Evolutionary conservation across 2,888 invertebrate genomes (phyloP).

Genomic region (Flexamia atlantica): DNA sequence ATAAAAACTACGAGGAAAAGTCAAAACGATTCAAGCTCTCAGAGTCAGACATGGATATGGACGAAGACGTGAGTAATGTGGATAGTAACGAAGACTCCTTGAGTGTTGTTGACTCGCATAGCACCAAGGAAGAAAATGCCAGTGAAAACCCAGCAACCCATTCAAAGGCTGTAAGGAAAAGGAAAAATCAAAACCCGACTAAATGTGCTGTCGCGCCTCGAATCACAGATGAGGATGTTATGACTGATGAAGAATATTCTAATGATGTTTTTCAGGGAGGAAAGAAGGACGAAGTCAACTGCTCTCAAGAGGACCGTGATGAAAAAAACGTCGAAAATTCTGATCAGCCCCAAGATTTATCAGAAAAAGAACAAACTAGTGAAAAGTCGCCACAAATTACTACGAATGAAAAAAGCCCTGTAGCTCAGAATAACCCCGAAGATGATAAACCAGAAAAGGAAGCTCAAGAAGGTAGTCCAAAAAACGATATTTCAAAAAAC

Average conservation of each 20-base stretch:
- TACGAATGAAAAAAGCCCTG: background rate
- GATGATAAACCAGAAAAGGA: constrained; percentile 22
- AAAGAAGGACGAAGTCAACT: constrained; percentile 53
- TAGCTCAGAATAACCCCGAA: background rate
- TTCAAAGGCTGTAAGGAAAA: constrained; percentile 85
- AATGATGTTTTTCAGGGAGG: constrained; percentile 75
- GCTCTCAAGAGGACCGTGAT: background rate
- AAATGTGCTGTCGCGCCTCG: constrained; percentile 82
- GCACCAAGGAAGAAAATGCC: constrained; percentile 77
- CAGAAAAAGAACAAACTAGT: constrained; percentile 73
- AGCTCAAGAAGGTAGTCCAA: constrained; percentile 17
- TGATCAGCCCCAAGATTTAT: constrained; percentile 74
- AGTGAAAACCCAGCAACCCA: constrained; percentile 74
- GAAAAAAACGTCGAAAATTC: constrained; percentile 46
- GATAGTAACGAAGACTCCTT: constrained; percentile 82
- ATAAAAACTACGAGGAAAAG: constrained; percentile 70
- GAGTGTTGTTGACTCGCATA: constrained; percentile 78
- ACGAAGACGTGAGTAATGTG: constrained; percentile 80
- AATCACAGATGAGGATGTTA: constrained; percentile 75
- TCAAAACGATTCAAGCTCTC: constrained; percentile 80
- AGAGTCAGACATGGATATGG: constrained; percentile 77
- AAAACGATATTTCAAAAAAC: constrained; percentile 57
- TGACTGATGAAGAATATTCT: constrained; percentile 81
- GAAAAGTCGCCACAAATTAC: background rate
- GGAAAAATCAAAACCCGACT: constrained; percentile 93